Percentiles rank a stretch among this genome's conserved stretches.
Conservation (phyloP, 1,140 invertebrate genomes). For the Zaprionus ornatus region DNA sequence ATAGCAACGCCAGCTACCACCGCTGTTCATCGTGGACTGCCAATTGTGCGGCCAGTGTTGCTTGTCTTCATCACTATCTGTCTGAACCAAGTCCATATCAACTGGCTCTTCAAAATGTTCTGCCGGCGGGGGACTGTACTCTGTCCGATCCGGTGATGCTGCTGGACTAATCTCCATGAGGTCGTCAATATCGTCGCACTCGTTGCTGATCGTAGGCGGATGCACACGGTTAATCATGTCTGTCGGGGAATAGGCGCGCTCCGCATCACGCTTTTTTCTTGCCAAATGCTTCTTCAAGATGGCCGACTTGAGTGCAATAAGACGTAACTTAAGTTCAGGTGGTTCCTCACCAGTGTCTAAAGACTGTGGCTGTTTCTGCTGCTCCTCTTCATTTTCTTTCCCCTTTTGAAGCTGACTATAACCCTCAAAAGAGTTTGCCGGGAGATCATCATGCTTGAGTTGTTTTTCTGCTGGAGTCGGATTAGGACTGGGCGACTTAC, state of each 20-base stretch:
- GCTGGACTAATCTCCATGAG: slow-evolving; percentile 81
- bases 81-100: slow-evolving; percentile 79
- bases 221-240: slow-evolving; percentile 78
- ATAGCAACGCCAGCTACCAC: slow-evolving; percentile 61
- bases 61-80: slow-evolving; percentile 70
- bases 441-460: slow-evolving; percentile 4
- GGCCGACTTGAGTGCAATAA: slow-evolving; percentile 78
- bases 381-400: slow-evolving; percentile 14
- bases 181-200: slow-evolving; percentile 64
- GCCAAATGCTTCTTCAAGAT: slow-evolving; percentile 73
- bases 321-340: slow-evolving; percentile 65
- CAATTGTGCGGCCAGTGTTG: slow-evolving; percentile 45
- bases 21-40: slow-evolving; percentile 31
- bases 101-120: slow-evolving; percentile 55
- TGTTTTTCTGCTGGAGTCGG: slow-evolving; percentile 13
- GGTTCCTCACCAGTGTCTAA: slow-evolving; percentile 39
- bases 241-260: slow-evolving; percentile 79
- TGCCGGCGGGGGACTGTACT: slow-evolving; percentile 31
- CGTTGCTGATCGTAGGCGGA: slow-evolving; percentile 39
- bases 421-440: slow-evolving; percentile 10
- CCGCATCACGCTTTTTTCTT: slow-evolving; percentile 76
- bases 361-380: neutral
- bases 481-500: slow-evolving; percentile 46
- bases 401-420: slow-evolving; percentile 2
- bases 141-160: slow-evolving; percentile 57